Conservation (phyloP, 2,888 invertebrate genomes). For the Orthosia cruda region DNA sequence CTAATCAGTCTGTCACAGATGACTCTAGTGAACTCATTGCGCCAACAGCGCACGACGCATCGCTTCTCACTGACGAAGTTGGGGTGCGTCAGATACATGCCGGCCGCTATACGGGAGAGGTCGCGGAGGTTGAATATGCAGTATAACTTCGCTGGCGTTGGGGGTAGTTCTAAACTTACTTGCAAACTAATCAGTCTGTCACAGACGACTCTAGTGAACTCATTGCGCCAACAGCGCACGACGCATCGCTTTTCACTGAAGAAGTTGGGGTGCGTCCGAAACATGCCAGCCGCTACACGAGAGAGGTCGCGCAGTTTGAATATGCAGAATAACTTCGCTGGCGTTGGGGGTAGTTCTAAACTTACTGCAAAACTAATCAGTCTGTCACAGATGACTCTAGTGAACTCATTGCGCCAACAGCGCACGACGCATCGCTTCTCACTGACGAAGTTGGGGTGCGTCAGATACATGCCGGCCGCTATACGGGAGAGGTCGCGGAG, state of each 20-base stretch:
- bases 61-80: conserved; percentile 93
- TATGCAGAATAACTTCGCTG: conserved; percentile 98
- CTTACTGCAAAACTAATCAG: conserved; percentile 93
- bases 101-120: conserved; percentile 92
- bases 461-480: too few species aligned
- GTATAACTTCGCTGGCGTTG: conserved; percentile 95
- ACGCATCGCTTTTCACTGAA: conserved; percentile 94
- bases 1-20: conserved; percentile 97
- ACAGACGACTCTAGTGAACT: conserved; percentile 96
- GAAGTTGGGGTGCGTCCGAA: conserved; percentile 94
- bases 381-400: conserved; percentile 96
- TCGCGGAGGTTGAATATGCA: conserved; percentile 98
- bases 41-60: conserved; percentile 97
- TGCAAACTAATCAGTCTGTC: conserved; percentile 95
- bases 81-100: too few species aligned
- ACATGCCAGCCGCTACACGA: conserved; percentile 85
- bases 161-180: conserved; percentile 60
- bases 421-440: conserved; percentile 94
- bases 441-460: conserved; percentile 93
- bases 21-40: conserved; percentile 97
- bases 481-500: conserved; percentile 94
- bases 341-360: conserved; percentile 96
- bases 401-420: conserved; percentile 98
- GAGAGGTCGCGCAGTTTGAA: conserved; percentile 97
- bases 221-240: conserved; percentile 97